Evolutionary conservation across 2,888 invertebrate species (phyloP).

Genomic region (Gandaritis pyraliata): DNA sequence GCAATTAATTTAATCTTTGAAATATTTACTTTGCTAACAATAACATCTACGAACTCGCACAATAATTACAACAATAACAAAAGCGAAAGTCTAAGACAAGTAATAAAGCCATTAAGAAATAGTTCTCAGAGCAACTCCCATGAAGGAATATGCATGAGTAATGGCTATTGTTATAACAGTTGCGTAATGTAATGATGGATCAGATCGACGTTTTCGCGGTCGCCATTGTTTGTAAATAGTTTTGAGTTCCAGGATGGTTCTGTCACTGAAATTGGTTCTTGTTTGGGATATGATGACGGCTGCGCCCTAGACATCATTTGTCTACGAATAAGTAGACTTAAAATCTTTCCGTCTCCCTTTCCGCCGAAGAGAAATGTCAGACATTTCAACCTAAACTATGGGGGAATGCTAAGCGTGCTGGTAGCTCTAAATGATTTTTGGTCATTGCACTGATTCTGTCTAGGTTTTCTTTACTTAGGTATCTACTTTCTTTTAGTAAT

Average conservation of each 20-base stretch:
- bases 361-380: too few species aligned
- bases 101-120: conserved; percentile 35
- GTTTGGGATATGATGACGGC: too few species aligned
- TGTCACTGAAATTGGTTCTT: too few species aligned
- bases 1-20: conserved; percentile 5
- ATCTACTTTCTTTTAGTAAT: too few species aligned
- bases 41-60: conserved; percentile 23
- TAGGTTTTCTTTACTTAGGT: too few species aligned
- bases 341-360: too few species aligned
- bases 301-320: too few species aligned
- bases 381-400: too few species aligned
- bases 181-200: conserved; percentile 28
- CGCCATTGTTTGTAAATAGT: neutral
- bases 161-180: conserved; percentile 35
- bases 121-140: conserved; percentile 40
- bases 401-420: too few species aligned
- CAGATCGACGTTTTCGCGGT: conserved; percentile 5
- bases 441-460: neutral
- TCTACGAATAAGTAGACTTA: too few species aligned
- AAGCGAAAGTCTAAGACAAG: conserved; percentile 39
- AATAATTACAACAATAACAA: conserved; percentile 37
- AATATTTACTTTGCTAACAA: conserved; percentile 18
- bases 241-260: neutral
- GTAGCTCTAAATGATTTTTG: neutral
- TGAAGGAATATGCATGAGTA: conserved; percentile 40